A percentile compares a stretch with the other conserved stretches of the same genome.
These are phyloP conservation scores for Catamblyrhynchus diadema DNA, from an alignment of 2,797 vertebrate genomes.

Conservation along the genomic window DNA sequence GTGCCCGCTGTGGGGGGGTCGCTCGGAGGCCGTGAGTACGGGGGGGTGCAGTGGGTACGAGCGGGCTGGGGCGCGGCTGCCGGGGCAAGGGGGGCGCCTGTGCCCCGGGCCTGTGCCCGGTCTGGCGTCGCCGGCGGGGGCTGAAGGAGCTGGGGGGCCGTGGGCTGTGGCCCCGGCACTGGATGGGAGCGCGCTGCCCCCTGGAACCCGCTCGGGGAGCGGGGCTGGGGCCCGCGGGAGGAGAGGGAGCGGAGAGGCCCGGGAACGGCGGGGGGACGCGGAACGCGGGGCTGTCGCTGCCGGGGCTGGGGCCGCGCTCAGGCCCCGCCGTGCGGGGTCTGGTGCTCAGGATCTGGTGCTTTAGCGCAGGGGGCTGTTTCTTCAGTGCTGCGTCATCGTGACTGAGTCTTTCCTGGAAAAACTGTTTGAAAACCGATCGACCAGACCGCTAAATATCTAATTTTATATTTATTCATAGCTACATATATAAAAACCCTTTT, in stretches of 20 bases:
- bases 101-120: background rate
- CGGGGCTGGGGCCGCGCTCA: accelerated
- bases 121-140: background rate
- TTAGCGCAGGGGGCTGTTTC: background rate
- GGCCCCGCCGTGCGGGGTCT: accelerated
- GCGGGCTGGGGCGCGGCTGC: background rate
- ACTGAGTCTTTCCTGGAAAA: background rate
- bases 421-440: background rate
- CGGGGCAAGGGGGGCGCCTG: too few relatives aligned
- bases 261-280: accelerated
- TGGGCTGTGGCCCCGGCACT: background rate
- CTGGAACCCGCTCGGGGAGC: background rate
- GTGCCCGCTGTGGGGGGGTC: accelerated
- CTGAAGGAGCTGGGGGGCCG: background rate
- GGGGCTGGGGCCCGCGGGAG: background rate
- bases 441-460: background rate
- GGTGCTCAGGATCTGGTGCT: accelerated
- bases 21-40: background rate
- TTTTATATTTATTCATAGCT: background rate
- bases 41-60: background rate
- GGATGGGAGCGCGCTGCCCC: background rate
- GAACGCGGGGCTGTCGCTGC: accelerated
- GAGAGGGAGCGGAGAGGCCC: background rate
- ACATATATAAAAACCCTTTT: accelerated
- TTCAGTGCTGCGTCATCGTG: background rate